These are phyloP conservation scores for Hyles euphorbiae DNA, from an alignment of 1,140 invertebrate genomes.

Conservation along the genomic window DNA sequence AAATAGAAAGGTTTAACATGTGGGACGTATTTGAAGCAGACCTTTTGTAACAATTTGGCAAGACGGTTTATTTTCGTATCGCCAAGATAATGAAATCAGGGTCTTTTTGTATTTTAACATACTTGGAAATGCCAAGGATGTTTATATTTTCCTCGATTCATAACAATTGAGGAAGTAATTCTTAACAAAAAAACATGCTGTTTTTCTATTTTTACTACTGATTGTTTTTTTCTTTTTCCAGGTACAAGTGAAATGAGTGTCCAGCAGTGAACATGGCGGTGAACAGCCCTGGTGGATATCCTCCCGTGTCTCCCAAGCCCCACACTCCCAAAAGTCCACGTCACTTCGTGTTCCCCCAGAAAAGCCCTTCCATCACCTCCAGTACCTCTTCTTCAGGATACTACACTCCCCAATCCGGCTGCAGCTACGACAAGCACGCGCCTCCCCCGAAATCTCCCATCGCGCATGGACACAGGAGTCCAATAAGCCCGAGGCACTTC, in stretches of 20 bases:
- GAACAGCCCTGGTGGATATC: slow-evolving; percentile 71
- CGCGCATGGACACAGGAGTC: slow-evolving; percentile 61
- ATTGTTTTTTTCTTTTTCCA: slow-evolving; percentile 24
- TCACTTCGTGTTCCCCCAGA: slow-evolving; percentile 72
- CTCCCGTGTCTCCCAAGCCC: slow-evolving; percentile 69
- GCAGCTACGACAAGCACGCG: slow-evolving; percentile 68
- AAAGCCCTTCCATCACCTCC: slow-evolving; percentile 70
- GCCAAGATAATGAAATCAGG: too few relatives aligned
- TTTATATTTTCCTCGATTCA: too few relatives aligned
- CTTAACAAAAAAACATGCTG: too few relatives aligned
- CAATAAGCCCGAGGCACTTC: slow-evolving; percentile 69
- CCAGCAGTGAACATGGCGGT: slow-evolving; percentile 53
- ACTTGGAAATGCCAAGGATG: too few relatives aligned
- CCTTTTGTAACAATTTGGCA: too few relatives aligned
- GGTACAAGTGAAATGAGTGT: slow-evolving; percentile 25
- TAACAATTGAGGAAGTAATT: too few relatives aligned
- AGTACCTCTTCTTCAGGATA: slow-evolving; percentile 71
- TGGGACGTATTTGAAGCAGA: too few relatives aligned
- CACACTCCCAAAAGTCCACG: slow-evolving; percentile 70
- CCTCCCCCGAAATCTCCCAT: slow-evolving; percentile 63
- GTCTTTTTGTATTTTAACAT: too few relatives aligned
- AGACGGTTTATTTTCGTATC: too few relatives aligned
- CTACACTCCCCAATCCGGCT: slow-evolving; percentile 71
- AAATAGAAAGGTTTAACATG: too few relatives aligned
- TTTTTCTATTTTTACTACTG: not conserved